Evolutionary conservation across 2,797 vertebrate species (phyloP).

Genomic region (Steatocranus sp.): DNA sequence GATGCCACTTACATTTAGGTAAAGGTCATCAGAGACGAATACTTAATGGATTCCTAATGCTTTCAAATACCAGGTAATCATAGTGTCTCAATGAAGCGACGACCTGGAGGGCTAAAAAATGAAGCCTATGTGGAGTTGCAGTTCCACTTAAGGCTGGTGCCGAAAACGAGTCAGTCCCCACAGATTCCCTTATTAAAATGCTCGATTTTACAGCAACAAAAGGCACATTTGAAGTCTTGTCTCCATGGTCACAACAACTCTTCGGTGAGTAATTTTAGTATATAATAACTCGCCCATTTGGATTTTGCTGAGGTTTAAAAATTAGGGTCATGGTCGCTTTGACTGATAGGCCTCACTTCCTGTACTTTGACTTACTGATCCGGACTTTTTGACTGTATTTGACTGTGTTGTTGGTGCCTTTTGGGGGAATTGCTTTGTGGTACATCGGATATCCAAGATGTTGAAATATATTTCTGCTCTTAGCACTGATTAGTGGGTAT

Average conservation of each 20-base stretch:
- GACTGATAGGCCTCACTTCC: not conserved
- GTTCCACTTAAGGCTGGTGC: not conserved
- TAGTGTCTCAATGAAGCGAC: not conserved
- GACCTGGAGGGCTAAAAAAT: not conserved
- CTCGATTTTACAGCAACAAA: not conserved
- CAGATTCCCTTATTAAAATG: not conserved
- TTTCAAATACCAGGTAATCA: not conserved
- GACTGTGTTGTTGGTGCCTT: rapidly evolving
- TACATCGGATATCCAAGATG: not conserved
- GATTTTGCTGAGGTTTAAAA: not conserved
- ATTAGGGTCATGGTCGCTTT: not conserved
- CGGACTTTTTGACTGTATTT: not conserved
- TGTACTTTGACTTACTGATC: not conserved
- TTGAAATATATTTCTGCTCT: not conserved
- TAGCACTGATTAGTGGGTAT: rapidly evolving
- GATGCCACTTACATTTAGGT: not conserved
- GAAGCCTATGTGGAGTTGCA: not conserved
- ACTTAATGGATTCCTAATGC: not conserved
- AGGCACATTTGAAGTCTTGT: not conserved
- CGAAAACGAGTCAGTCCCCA: not conserved
- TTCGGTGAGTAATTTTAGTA: rapidly evolving
- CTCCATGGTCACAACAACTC: not conserved
- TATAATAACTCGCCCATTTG: not conserved
- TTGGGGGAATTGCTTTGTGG: not conserved
- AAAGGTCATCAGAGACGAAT: not conserved